phyloP scores from a whole-genome alignment of 1,140 invertebrate species.

The Drosophila grimshawi region DNA sequence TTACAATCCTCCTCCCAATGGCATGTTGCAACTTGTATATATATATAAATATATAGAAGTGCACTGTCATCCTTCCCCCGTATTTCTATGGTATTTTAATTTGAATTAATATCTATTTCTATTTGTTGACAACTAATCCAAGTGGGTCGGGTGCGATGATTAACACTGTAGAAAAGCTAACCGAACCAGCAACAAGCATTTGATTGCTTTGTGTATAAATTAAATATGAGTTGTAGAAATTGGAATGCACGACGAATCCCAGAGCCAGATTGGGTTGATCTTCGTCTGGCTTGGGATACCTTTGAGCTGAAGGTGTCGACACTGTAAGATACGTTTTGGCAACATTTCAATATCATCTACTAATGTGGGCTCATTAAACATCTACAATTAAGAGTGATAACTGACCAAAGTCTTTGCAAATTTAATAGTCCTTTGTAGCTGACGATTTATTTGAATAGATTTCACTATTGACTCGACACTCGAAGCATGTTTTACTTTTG shows the following conservation, averaged over 20 bases:
- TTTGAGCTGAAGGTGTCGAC: neutral
- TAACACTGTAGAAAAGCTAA: slow-evolving; percentile 25
- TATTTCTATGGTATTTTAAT: neutral
- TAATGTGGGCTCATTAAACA: no score
- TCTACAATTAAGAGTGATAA: no score
- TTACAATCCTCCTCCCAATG: neutral
- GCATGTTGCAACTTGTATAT: slow-evolving; percentile 3
- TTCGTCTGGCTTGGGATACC: neutral
- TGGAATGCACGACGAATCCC: slow-evolving; percentile 8
- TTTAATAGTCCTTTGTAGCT: no score
- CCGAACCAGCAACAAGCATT: neutral
- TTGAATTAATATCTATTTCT: neutral
- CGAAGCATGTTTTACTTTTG: no score
- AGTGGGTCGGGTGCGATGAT: neutral
- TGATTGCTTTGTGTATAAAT: neutral
- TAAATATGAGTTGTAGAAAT: neutral
- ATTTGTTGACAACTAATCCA: slow-evolving; percentile 13
- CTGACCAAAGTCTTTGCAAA: no score
- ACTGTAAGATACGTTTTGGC: no score
- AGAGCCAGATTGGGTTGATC: neutral
- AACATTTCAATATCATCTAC: no score
- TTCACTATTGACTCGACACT: no score
- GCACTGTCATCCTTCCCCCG: neutral
- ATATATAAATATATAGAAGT: neutral
- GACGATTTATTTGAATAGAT: no score